Evolutionary conservation across 2,888 invertebrate genomes (phyloP).

Genomic region (Ectemnius lituratus): DNA sequence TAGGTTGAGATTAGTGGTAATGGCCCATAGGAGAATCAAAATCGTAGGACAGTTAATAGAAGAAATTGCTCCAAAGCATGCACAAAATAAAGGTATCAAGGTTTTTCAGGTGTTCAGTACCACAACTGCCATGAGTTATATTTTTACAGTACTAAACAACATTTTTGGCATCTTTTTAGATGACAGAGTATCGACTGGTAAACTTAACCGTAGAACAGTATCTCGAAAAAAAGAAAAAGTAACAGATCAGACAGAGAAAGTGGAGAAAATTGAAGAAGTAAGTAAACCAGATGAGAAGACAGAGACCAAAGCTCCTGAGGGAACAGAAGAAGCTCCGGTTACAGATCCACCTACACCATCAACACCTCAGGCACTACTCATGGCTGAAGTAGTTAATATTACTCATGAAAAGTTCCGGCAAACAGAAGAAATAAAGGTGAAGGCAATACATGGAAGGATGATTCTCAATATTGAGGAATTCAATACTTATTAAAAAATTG

Average conservation of each 20-base stretch:
- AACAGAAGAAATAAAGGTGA: conserved; percentile 95
- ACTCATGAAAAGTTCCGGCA: conserved; percentile 92
- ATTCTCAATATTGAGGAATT: conserved; percentile 85
- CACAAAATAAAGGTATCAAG: conserved; percentile 78
- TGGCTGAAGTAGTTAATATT: conserved; percentile 97
- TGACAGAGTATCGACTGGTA: conserved; percentile 82
- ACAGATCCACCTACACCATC: conserved; percentile 32
- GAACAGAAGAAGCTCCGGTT: conserved; percentile 37
- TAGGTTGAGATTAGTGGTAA: conserved; percentile 92
- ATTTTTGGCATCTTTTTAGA: conserved; percentile 90
- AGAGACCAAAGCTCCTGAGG: conserved; percentile 40
- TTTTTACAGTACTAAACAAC: conserved; percentile 89
- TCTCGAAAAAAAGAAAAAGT: conserved; percentile 64
- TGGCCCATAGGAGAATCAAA: conserved; percentile 94
- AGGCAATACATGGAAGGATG: not conserved
- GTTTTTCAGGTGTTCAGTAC: not conserved
- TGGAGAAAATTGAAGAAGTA: conserved; percentile 55
- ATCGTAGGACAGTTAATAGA: conserved; percentile 90
- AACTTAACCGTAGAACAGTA: conserved; percentile 66
- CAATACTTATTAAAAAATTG: conserved; percentile 99
- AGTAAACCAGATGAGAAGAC: conserved; percentile 46
- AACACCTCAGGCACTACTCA: conserved; percentile 82
- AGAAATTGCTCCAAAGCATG: conserved; percentile 81
- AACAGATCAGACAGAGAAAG: conserved; percentile 49
- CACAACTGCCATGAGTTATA: too few relatives aligned